phyloP scores from a whole-genome alignment of 2,888 invertebrate species.

The Chloromyia formosa region DNA sequence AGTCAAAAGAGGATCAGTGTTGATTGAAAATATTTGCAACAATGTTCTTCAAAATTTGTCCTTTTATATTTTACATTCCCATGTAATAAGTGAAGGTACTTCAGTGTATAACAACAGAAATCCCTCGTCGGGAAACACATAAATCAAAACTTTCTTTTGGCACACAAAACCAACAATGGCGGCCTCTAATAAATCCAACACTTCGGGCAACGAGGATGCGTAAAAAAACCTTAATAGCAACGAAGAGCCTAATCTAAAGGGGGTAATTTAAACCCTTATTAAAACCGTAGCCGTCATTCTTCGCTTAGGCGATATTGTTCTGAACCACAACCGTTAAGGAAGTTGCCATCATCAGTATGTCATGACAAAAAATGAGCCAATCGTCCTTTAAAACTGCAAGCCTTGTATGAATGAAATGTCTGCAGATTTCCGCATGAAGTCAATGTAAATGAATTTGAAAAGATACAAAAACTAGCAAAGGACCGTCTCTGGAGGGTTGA shows the following conservation, averaged over 20 bases:
- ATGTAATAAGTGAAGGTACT: constrained; percentile 17
- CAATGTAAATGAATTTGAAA: constrained; percentile 26
- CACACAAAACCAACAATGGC: constrained; percentile 42
- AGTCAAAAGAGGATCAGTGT: no score
- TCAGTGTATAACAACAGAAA: constrained; percentile 44
- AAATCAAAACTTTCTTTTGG: constrained; percentile 47
- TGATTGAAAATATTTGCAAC: no score
- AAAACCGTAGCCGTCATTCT: constrained; percentile 44
- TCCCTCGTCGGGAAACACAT: constrained; percentile 41
- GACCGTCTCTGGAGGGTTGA: constrained; percentile 19
- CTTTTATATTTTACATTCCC: background rate
- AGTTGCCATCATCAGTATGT: constrained; percentile 33
- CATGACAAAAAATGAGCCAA: constrained; percentile 38
- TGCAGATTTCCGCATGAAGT: constrained; percentile 12
- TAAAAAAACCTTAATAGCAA: constrained; percentile 33
- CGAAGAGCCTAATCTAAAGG: constrained; percentile 42
- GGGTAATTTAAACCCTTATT: constrained; percentile 49
- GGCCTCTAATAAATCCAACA: constrained; percentile 48
- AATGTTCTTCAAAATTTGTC: no score
- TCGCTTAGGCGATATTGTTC: constrained; percentile 35
- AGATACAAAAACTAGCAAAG: constrained; percentile 30
- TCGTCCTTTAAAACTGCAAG: constrained; percentile 16
- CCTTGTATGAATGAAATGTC: background rate
- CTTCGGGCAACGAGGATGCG: constrained; percentile 23
- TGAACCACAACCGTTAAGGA: constrained; percentile 41